phyloP scores from a whole-genome alignment of 2,113 vertebrate genomes.

The Glaucomys volans region DNA sequence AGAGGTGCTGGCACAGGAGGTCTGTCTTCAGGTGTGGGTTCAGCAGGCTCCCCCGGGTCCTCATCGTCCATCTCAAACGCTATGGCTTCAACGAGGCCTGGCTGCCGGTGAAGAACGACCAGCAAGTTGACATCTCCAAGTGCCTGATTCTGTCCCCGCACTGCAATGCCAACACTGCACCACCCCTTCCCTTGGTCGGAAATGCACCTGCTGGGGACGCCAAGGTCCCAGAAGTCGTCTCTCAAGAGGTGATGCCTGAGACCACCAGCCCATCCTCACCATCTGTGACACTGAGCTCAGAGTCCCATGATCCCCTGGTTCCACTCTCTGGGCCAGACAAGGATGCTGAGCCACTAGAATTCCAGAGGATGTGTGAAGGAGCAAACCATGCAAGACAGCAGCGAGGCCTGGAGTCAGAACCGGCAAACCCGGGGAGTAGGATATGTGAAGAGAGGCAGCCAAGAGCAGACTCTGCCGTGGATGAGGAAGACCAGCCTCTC shows the following conservation, averaged over 20 bases:
- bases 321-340: conserved; percentile 89
- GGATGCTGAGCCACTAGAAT: conserved; percentile 91
- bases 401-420: conserved; percentile 74
- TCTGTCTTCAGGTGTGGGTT: not conserved
- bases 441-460: conserved; percentile 91
- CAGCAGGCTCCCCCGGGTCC: not conserved
- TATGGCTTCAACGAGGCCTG: not conserved
- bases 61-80: conserved; percentile 8
- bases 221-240: not conserved
- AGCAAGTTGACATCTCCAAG: not conserved
- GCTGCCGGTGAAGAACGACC: not conserved
- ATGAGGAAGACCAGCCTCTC: conserved; percentile 86
- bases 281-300: conserved; percentile 83
- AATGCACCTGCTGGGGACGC: accelerated
- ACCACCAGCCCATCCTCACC: accelerated
- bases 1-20: not conserved
- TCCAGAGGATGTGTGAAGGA: conserved; percentile 86
- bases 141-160: not conserved
- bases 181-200: not conserved
- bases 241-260: not conserved
- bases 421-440: conserved; percentile 82
- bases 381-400: conserved; percentile 79
- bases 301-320: conserved; percentile 83
- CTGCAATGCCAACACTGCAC: not conserved
- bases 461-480: conserved; percentile 91